A percentile compares a stretch with the other conserved stretches of the same genome.
Conservation (phyloP, 1,140 invertebrate species). For the Trichonephila inaurata region DNA sequence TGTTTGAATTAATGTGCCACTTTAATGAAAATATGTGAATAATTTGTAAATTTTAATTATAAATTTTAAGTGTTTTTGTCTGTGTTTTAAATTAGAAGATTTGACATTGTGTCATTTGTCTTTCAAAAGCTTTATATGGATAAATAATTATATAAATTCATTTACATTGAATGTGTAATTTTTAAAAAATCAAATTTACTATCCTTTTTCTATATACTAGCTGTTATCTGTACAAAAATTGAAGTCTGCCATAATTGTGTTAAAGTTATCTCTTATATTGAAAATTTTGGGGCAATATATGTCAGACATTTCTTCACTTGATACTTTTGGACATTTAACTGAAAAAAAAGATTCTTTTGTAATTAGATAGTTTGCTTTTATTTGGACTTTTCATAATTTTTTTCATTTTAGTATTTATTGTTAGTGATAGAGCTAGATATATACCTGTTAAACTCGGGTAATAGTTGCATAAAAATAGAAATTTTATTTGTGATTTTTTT, state of each 20-base stretch:
- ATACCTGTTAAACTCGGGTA: conserved; percentile 51
- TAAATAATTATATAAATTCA: no score
- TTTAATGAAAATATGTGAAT: no score
- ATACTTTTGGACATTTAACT: not conserved
- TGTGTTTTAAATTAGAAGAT: no score
- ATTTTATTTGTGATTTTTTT: conserved; percentile 31
- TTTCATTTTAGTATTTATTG: conserved; percentile 73
- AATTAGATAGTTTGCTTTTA: conserved; percentile 28
- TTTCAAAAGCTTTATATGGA: no score
- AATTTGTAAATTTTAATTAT: no score
- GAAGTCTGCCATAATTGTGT: not conserved
- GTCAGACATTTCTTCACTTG: not conserved
- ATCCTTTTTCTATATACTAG: no score
- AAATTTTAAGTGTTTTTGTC: no score
- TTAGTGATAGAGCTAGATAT: conserved; percentile 60
- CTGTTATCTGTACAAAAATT: no score
- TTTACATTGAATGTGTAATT: no score
- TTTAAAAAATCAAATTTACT: no score
- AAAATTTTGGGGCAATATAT: not conserved
- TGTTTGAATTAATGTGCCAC: no score
- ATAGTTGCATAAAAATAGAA: conserved; percentile 3
- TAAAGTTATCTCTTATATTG: not conserved
- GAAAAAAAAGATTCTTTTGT: not conserved
- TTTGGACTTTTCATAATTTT: conserved; percentile 20
- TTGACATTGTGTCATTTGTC: no score